Percentiles rank a stretch among this genome's conserved stretches.
Evolutionary conservation across 2,113 vertebrate genomes (phyloP).

Genomic region (Perca flavescens): DNA sequence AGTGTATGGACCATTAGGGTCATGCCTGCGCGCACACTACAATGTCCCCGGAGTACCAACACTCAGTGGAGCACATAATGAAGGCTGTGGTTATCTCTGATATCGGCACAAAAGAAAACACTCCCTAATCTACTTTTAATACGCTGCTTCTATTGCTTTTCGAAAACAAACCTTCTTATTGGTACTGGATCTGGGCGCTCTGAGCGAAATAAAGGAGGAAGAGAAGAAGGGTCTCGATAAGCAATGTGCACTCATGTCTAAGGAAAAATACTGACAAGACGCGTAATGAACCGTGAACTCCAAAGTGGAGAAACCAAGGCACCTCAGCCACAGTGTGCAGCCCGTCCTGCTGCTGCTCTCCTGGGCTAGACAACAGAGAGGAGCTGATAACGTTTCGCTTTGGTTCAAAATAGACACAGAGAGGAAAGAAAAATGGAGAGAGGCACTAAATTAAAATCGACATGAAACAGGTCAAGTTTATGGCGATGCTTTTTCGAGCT

Average conservation of each 20-base stretch:
- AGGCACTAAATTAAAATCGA: conserved; percentile 96
- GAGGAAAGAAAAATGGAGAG: conserved; percentile 83
- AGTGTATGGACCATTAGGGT: conserved; percentile 79
- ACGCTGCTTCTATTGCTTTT: conserved; percentile 54
- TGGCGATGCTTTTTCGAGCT: conserved; percentile 91
- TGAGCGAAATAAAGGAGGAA: conserved; percentile 52
- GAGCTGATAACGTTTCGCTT: conserved; percentile 51
- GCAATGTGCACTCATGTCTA: conserved; percentile 95
- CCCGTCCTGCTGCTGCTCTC: conserved; percentile 80
- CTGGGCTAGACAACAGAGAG: conserved; percentile 42
- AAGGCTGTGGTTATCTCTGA: conserved; percentile 77
- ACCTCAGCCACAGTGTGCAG: conserved; percentile 79
- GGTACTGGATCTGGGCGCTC: conserved; percentile 61
- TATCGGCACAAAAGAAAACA: conserved; percentile 81
- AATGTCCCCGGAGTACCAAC: conserved; percentile 77
- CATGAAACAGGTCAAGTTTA: conserved; percentile 97
- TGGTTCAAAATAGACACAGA: conserved; percentile 66
- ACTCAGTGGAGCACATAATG: conserved; percentile 81
- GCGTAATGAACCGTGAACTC: conserved; percentile 93
- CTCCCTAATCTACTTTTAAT: conserved; percentile 79
- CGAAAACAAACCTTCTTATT: conserved; percentile 54
- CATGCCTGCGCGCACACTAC: conserved; percentile 73
- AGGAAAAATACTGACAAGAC: conserved; percentile 95
- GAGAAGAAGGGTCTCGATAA: conserved; percentile 83
- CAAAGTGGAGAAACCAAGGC: conserved; percentile 87